Percentiles rank a stretch among this genome's conserved stretches.
These are phyloP conservation scores for Tetraodon nigroviridis DNA, from an alignment of 2,113 vertebrate species.

Conservation along the genomic window DNA sequence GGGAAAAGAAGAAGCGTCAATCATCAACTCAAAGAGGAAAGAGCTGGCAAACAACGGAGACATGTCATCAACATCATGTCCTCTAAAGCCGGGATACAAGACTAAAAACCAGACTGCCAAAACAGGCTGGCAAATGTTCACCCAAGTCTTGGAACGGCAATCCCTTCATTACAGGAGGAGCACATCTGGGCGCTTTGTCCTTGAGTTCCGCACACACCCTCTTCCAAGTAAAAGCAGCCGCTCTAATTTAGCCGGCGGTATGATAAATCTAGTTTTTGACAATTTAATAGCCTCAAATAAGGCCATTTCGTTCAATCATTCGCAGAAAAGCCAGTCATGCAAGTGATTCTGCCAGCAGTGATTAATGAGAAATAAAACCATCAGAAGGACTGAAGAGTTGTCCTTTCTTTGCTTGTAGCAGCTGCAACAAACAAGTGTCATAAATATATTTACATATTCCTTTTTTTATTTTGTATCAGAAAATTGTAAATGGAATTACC, in stretches of 20 bases:
- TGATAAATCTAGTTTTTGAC: neutral
- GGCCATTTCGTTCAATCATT: neutral
- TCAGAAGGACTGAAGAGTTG: too few species aligned
- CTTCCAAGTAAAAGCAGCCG: neutral
- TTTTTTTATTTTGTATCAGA: too few species aligned
- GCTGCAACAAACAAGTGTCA: too few species aligned
- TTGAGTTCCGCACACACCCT: neutral
- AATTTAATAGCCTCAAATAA: too few species aligned
- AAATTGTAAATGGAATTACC: too few species aligned
- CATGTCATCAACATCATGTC: slow-evolving; percentile 28
- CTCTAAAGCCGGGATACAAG: slow-evolving; percentile 1
- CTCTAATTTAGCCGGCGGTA: neutral
- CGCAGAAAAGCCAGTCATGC: neutral
- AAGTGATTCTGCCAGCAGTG: too few species aligned
- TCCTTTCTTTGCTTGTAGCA: too few species aligned
- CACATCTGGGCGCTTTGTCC: neutral
- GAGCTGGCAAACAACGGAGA: slow-evolving; percentile 28
- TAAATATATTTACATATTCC: too few species aligned
- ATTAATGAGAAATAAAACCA: too few species aligned
- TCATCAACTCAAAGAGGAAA: slow-evolving; percentile 21
- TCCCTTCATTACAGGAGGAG: neutral
- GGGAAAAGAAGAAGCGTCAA: slow-evolving; percentile 38
- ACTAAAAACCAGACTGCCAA: neutral
- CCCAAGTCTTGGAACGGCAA: neutral
- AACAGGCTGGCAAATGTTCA: slow-evolving; percentile 15